Conservation (phyloP, 2,888 invertebrate genomes). For the Deilephila elpenor region DNA sequence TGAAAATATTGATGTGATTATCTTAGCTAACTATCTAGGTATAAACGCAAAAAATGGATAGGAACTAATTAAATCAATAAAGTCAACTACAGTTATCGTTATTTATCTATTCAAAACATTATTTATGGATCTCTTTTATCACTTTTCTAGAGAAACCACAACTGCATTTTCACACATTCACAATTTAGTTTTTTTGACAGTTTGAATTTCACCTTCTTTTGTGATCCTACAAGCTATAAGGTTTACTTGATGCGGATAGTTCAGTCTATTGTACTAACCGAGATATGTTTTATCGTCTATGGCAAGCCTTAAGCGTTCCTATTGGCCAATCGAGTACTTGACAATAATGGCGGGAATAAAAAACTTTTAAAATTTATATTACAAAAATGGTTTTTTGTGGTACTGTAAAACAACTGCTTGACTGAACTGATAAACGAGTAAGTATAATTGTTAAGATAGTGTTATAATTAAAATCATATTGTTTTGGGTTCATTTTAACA, state of each 20-base stretch:
- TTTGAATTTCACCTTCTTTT: background rate
- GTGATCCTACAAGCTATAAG: background rate
- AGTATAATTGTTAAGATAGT: too few species aligned
- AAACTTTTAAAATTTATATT: too few species aligned
- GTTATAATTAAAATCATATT: too few species aligned
- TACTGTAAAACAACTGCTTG: too few species aligned
- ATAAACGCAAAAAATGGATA: background rate
- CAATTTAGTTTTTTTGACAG: slow-evolving; percentile 12
- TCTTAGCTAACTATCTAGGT: slow-evolving; percentile 13
- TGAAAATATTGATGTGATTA: slow-evolving; percentile 3
- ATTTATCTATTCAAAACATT: background rate
- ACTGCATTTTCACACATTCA: slow-evolving; percentile 5
- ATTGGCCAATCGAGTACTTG: too few species aligned
- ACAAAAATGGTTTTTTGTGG: too few species aligned
- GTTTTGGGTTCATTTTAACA: too few species aligned
- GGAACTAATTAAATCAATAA: slow-evolving; percentile 1
- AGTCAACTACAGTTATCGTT: background rate
- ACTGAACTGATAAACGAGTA: too few species aligned
- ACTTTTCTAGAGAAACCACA: background rate
- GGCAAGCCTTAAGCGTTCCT: background rate
- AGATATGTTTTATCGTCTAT: background rate
- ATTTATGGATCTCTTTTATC: background rate
- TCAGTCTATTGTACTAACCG: background rate
- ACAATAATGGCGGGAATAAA: too few species aligned
- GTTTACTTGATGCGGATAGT: background rate